Evolutionary conservation across 2,113 vertebrate genomes (phyloP), one percentile per base, ranked within the genome.

Genomic region (Seriola quinqueradiata): DNA sequence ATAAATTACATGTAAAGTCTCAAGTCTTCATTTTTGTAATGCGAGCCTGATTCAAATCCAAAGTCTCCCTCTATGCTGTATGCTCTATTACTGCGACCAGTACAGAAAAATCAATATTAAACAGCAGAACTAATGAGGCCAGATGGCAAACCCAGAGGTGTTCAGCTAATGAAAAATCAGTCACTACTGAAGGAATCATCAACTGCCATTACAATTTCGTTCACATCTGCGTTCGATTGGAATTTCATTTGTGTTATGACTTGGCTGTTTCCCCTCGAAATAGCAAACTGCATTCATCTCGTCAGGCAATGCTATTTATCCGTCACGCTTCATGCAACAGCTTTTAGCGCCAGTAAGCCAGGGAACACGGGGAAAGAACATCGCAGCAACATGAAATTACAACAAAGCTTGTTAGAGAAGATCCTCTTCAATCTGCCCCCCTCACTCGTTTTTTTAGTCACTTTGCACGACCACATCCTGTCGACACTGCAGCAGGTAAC

Each of bases 401-500:
- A 82, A 10, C 48, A 40, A 48, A 77, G 34, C 66, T 48, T 52
- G 73, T 72, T 50, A 38, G 23, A 83, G 75, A 55, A 42, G 54
- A 44, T 40, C 60, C 75, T 46, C 78, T 21, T 64, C 64, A 40
- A 3, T n/a, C 23, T n/a, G 7, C 77, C 64, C 68, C 25, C 64
- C 50, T 61, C 63, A 1, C 68, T 71, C 65, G 54, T 70, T 79
- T 25, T 25, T 75, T 86, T 46, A 84, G 73, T 84, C 86, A 77
- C 55, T 89, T 60, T 68, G 71, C 83, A 64, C 67, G 90, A 91
- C 90, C 93, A 93, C 91, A 93, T 94, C 93, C 93, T 94, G 90
- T 89, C 63, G 68, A 12, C 64, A 10, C 75, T 69, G 48, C 70
- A 57, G 77, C 50, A 70, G 63, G 65, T 81, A 57, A 68, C 75